Conservation (phyloP, 1,140 invertebrate genomes). For the Nebria ingens region DNA sequence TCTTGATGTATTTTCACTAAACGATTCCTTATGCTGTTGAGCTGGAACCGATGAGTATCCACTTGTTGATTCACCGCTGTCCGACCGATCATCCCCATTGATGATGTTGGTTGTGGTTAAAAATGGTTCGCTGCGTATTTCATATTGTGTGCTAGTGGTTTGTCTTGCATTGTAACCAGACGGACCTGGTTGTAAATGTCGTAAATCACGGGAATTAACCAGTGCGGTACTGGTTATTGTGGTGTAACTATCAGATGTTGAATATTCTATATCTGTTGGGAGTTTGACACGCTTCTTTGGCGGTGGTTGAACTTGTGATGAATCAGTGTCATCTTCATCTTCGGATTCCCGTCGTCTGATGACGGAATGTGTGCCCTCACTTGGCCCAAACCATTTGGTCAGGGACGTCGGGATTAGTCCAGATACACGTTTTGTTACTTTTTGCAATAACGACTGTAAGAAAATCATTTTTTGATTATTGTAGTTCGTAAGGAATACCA, state of each 20-base stretch:
- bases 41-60: slow-evolving; percentile 29
- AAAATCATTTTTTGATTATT: too few relatives aligned
- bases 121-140: slow-evolving; percentile 12
- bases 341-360: slow-evolving; percentile 35
- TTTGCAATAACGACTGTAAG: slow-evolving; percentile 42
- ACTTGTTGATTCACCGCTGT: slow-evolving; percentile 33
- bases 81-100: slow-evolving; percentile 27
- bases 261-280: slow-evolving; percentile 25
- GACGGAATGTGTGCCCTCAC: slow-evolving; percentile 28
- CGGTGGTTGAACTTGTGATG: slow-evolving; percentile 34
- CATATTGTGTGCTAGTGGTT: slow-evolving; percentile 11
- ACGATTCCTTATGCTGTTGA: slow-evolving; percentile 24
- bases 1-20: slow-evolving; percentile 4
- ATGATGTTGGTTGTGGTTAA: slow-evolving; percentile 13
- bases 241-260: slow-evolving; percentile 13
- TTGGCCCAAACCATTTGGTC: slow-evolving; percentile 38
- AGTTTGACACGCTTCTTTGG: slow-evolving; percentile 37
- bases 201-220: slow-evolving; percentile 17
- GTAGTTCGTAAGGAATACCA: too few relatives aligned
- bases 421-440: slow-evolving; percentile 37
- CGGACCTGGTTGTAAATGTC: slow-evolving; percentile 26
- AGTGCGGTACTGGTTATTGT: background rate
- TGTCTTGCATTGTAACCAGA: slow-evolving; percentile 20
- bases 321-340: slow-evolving; percentile 33
- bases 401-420: slow-evolving; percentile 36